Base-by-base conservation (phyloP, 2,113 vertebrate genomes). In the Stegastes partitus region DNA sequence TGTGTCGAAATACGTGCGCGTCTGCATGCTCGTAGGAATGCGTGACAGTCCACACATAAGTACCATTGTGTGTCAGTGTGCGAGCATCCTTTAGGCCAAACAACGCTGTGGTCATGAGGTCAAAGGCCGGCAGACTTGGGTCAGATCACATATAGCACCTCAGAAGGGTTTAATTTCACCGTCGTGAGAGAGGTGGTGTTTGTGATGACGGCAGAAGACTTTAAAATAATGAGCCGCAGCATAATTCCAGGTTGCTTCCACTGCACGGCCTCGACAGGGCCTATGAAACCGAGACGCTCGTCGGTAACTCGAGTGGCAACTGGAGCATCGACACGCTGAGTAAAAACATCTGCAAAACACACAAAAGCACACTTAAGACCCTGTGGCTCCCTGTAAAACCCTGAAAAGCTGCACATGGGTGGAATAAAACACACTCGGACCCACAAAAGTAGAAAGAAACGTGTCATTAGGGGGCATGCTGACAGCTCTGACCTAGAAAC, bases 131-230 rank as follows among this genome's bases (percentile, higher is more conserved):
- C 10, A 26, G 63, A 63, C 57, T 23, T 16, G 57, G 50, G 68
- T 80, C 83, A 77, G 28, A 58, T 83, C 67, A 80, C 68, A 51
- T 72, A 5, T 23, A 62, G 77, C 51, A 63, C 53, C 67, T 75
- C 45, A 73, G 34, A 19, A 63, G 74, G 15, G 0, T 71, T 78
- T 54, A 0, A 71, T 66, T 65, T 75, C 2, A 74, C 59, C 68
- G 57, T 61, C 15, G 61, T 26, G 25, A 71, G 59, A 67, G 51
- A 37, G 1, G 22, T 11, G 15, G 25, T 39, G 47, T 61, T 26
- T 31, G 2, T 18, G 3, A 58, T 26, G 21, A 16, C 45, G 37
- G 23, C 34, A 14, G 67, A 21, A 61, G 7, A 5, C 15, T 8
- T 9, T 6, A 34, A 47, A 45, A 58, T 19, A 78, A 34, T 6